Conservation (phyloP, 2,888 invertebrate species). For the Eupithecia abbreviata region DNA sequence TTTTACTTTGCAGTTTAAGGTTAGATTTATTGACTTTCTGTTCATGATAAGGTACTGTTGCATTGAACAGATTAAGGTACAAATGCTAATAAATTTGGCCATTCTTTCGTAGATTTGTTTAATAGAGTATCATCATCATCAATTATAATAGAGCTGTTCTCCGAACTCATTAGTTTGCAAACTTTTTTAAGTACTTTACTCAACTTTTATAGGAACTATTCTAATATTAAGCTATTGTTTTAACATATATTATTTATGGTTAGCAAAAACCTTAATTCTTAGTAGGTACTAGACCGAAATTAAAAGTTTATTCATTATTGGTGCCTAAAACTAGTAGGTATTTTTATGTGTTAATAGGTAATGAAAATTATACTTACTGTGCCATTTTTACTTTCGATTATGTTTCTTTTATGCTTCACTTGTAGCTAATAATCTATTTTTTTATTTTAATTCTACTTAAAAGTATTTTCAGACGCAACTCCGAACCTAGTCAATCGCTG, state of each 20-base stretch:
- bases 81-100: neutral
- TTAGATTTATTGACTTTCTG: neutral
- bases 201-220: neutral
- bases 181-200: neutral
- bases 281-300: neutral
- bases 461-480: neutral
- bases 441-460: neutral
- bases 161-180: neutral
- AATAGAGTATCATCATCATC: too few relatives aligned
- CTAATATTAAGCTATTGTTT: neutral
- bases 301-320: neutral
- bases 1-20: neutral
- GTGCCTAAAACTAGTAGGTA: neutral
- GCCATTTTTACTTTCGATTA: constrained; percentile 1
- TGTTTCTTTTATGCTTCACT: neutral
- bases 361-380: constrained; percentile 1
- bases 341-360: neutral
- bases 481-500: neutral
- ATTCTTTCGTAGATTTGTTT: neutral
- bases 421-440: neutral
- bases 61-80: neutral
- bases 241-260: neutral
- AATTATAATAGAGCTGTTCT: neutral
- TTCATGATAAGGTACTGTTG: neutral
- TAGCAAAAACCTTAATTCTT: neutral